These are phyloP conservation scores for Ciconia stormi DNA, from an alignment of 2,113 vertebrate species.

Conservation along the genomic window DNA sequence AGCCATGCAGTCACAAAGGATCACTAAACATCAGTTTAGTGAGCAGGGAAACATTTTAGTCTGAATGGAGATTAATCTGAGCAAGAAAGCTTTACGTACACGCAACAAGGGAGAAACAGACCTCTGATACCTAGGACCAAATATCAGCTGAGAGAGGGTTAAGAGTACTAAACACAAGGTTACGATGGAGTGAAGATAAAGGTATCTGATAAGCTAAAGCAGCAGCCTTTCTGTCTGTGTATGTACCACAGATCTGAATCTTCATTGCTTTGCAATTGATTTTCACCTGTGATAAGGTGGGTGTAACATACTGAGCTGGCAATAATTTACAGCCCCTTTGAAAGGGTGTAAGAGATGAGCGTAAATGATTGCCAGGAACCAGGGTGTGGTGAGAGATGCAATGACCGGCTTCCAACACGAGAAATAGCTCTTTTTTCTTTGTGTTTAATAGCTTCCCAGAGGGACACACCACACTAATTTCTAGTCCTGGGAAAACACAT, in stretches of 20 bases:
- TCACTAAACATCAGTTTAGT: not conserved
- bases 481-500: not conserved
- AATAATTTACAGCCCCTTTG: not conserved
- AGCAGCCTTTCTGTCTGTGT: not conserved
- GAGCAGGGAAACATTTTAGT: not conserved
- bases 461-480: not conserved
- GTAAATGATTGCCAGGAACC: not conserved
- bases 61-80: not conserved
- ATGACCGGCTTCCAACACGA: not conserved
- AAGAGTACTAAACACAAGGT: not conserved
- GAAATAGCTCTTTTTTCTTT: not conserved
- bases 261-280: not conserved
- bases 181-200: not conserved
- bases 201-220: not conserved
- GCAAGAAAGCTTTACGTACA: not conserved
- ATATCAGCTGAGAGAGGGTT: not conserved
- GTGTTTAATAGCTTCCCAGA: conserved; percentile 49
- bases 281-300: not conserved
- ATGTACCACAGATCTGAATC: not conserved
- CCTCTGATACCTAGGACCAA: not conserved
- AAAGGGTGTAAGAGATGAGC: not conserved
- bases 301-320: not conserved
- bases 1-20: not conserved
- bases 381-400: not conserved
- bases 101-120: not conserved